Evolutionary conservation across 1,140 invertebrate species (phyloP), one percentile per base, ranked within the genome.

Genomic region (Sminthurides bifidus): DNA sequence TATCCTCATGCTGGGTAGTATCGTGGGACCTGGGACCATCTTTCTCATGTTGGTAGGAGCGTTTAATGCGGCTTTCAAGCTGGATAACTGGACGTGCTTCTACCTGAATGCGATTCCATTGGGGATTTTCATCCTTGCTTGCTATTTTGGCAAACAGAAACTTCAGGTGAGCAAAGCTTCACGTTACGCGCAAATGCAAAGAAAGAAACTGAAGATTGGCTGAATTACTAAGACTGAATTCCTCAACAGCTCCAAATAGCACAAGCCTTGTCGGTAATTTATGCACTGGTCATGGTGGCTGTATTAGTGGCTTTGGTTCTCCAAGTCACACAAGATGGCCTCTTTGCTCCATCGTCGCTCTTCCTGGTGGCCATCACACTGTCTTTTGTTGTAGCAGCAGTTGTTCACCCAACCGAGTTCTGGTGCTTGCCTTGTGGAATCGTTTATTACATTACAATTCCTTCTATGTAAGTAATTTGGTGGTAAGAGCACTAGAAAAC

Each of bases 401-500:
- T 87, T 0, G 64, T 93, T 17, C 91, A 94, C 74, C 91, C 91
- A 0, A 12, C 60, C 38, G 65, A 66, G 63, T 58, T 63, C 48
- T 38, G 70, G 12, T 92, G 88, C 66, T 68, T 95, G 5, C 67
- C 82, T 15, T 83, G 81, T 54, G 81, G 86, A 15, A 69, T 87
- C 3, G 77, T 94, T 24, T 95, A 94, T 69, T 94, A 91, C 68
- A 78, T 94, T 14, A 87, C 88, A 6, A 85, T 94, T 44, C 91
- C 91, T 1, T 87, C 87, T 55, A 93, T 92, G 88, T 93, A 93
- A n/a, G n/a, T n/a, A n/a, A n/a, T n/a, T n/a, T n/a, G n/a, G n/a
- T n/a, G n/a, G n/a, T n/a, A n/a, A n/a, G n/a, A n/a, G n/a, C n/a
- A n/a, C n/a, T n/a, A n/a, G n/a, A n/a, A n/a, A n/a, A n/a, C n/a